A percentile compares a stretch with the other conserved stretches of the same genome.
phyloP scores from a whole-genome alignment of 2,113 vertebrate genomes.

The Rhinichthys klamathensis region DNA sequence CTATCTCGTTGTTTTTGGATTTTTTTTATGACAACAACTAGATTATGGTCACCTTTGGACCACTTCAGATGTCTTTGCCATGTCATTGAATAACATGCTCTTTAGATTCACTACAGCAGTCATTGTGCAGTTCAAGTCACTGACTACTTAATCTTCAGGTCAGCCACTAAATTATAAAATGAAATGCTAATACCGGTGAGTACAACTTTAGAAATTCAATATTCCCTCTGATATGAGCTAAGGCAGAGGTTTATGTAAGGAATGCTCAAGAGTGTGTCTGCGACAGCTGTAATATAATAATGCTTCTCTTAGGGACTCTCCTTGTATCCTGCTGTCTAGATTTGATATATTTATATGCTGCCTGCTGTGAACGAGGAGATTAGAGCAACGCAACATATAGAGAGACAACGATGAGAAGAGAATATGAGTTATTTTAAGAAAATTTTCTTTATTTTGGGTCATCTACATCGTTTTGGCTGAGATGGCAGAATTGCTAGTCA shows the following conservation, averaged over 20 bases:
- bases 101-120: conserved; percentile 18
- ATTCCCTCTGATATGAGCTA: conserved; percentile 40
- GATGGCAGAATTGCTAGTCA: not conserved
- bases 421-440: conserved; percentile 17
- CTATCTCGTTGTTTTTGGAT: not conserved
- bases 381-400: conserved; percentile 39
- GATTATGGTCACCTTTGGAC: not conserved
- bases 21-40: not conserved
- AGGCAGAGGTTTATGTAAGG: conserved; percentile 10
- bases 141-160: conserved; percentile 20
- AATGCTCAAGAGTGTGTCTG: not conserved
- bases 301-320: conserved; percentile 45
- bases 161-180: conserved; percentile 37
- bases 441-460: not conserved
- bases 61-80: conserved; percentile 1
- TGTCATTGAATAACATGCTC: not conserved
- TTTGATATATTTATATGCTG: conserved; percentile 50
- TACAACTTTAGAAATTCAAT: conserved; percentile 24
- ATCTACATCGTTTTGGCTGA: not conserved
- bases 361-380: conserved; percentile 33
- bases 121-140: conserved; percentile 5
- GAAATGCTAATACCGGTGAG: conserved; percentile 29
- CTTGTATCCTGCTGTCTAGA: conserved; percentile 27
- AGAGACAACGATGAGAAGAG: conserved; percentile 9
- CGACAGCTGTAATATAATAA: conserved; percentile 50